A percentile compares a stretch with the other conserved stretches of the same genome.
Evolutionary conservation across 1,140 invertebrate genomes (phyloP).

Genomic region (Pantala flavescens): DNA sequence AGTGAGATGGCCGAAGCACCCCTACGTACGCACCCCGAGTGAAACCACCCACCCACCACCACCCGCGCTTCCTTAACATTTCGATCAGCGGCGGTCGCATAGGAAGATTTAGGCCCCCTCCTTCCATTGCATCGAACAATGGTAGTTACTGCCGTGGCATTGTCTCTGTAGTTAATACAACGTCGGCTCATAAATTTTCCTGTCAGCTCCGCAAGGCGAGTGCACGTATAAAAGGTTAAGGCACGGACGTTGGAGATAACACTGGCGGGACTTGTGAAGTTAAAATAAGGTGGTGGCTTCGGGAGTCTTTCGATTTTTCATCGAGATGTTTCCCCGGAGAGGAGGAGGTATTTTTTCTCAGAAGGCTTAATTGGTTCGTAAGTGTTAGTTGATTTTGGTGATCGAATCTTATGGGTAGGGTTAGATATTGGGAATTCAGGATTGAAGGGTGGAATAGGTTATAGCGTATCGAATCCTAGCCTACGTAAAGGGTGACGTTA

Average conservation of each 20-base stretch:
- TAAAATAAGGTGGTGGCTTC: not conserved
- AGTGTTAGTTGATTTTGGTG: no score
- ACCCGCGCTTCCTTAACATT: not conserved
- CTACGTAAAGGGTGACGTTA: no score
- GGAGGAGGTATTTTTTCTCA: no score
- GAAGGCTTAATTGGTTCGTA: no score
- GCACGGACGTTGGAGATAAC: not conserved
- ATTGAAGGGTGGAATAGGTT: no score
- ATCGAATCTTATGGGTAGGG: no score
- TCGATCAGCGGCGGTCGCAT: not conserved
- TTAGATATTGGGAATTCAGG: no score
- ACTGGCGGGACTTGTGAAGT: not conserved
- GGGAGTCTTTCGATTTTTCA: no score
- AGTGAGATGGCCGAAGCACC: not conserved
- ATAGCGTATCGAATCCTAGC: no score
- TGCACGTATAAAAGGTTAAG: not conserved
- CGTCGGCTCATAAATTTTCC: not conserved
- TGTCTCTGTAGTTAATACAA: not conserved
- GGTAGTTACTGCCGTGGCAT: not conserved
- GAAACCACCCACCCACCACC: not conserved
- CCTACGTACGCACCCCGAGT: not conserved
- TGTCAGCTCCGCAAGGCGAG: not conserved
- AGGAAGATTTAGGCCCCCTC: not conserved
- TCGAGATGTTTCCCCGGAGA: no score
- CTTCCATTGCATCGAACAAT: not conserved